Base-by-base conservation (phyloP, 2,113 vertebrate genomes). In the Perca flavescens region DNA sequence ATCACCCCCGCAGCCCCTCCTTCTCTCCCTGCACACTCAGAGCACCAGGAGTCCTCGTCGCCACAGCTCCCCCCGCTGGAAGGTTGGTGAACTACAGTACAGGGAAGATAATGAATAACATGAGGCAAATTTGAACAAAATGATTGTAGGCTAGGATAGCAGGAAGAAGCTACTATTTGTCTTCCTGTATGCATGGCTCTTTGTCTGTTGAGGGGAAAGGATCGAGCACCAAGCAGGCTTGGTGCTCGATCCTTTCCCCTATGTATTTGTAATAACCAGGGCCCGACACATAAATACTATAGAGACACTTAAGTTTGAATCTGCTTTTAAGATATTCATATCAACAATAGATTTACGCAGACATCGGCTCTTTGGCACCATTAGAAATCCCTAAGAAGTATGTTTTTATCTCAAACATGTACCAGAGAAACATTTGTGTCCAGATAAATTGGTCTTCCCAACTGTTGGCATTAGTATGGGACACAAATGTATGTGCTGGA, bases 51-150 rank as follows among this genome's bases (percentile, higher is more conserved):
- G 86, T 92, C 93, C 87, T 89, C 88, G 72, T 85, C 87, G 91
- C 89, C 93, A 94, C 92, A 91, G 90, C 93, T 92, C 88, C 90
- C 93, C 93, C 88, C 86, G 88, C 79, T 93, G 93, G 94, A 95
- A 95, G 95, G 95, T 96, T 95, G 95, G 95, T 96, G 95, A 94
- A 95, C 90, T 92, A 83, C 91, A 91, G 90, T 92, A 82, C 91
- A 91, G 90, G 88, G 77, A 91, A 91, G 86, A 93, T 85, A 84
- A 74, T 88, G 6, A 91, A 72, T 93, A 90, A 90, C 79, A 86
- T 74, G 67, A 88, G 87, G 83, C 83, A 84, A 75, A 85, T 82
- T 84, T 86, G 34, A 84, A 61, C 50, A 83, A 25, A 82, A 76
- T 70, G 13, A 82, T 60, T 72, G 21, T 79, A 82, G 74, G 78